Conservation (phyloP, 2,888 invertebrate genomes). For the Abrostola tripartita region DNA sequence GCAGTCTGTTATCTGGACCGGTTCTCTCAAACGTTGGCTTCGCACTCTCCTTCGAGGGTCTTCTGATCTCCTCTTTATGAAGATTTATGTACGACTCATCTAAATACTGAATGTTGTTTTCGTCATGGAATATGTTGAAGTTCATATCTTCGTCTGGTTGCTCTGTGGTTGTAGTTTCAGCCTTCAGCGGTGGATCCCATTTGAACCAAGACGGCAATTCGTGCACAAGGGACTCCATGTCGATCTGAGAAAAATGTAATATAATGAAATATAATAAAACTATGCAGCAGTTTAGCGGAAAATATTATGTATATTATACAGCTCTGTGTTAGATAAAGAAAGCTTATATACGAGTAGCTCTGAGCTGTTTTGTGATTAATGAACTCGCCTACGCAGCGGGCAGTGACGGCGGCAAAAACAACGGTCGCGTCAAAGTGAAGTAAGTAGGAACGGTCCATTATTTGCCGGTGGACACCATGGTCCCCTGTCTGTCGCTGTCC, state of each 20-base stretch:
- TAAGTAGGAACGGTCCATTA: slow-evolving; percentile 73
- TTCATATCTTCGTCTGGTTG: slow-evolving; percentile 78
- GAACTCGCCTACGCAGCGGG: slow-evolving; percentile 75
- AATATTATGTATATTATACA: slow-evolving; percentile 57
- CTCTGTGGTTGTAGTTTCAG: slow-evolving; percentile 81
- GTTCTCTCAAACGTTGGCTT: slow-evolving; percentile 78
- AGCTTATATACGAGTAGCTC: slow-evolving; percentile 78
- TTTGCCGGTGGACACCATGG: slow-evolving; percentile 63
- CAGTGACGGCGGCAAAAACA: slow-evolving; percentile 75
- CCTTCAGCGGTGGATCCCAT: slow-evolving; percentile 82
- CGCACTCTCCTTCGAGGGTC: slow-evolving; percentile 77
- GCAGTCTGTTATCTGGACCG: slow-evolving; percentile 80
- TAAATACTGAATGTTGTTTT: slow-evolving; percentile 82
- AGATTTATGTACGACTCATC: slow-evolving; percentile 84
- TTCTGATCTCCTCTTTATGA: slow-evolving; percentile 83
- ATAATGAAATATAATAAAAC: slow-evolving; percentile 39
- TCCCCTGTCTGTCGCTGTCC: slow-evolving; percentile 62
- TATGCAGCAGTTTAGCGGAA: slow-evolving; percentile 47
- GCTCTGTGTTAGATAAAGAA: slow-evolving; percentile 70
- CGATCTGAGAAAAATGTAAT: slow-evolving; percentile 73
- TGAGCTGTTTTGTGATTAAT: slow-evolving; percentile 84
- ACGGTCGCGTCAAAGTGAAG: slow-evolving; percentile 76
- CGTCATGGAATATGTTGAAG: slow-evolving; percentile 83
- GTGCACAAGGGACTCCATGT: slow-evolving; percentile 79
- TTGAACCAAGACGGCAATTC: slow-evolving; percentile 83